Evolutionary conservation across 1,140 invertebrate species (phyloP), one percentile per base, ranked within the genome.

Genomic region (Charaxes varanes): DNA sequence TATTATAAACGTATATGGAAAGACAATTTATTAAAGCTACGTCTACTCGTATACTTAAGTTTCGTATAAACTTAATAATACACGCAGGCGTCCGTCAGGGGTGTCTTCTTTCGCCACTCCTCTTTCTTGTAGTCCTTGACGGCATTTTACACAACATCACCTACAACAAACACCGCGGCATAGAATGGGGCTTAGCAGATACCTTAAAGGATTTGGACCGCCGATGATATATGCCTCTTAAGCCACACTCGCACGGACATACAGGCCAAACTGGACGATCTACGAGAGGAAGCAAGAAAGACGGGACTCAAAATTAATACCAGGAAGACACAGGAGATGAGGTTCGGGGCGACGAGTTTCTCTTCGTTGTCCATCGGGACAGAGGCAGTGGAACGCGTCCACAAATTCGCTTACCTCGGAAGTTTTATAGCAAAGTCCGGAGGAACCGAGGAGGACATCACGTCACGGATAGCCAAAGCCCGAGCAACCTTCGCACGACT

Each of bases 201-300:
- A 12, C 10, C 10, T 7, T 33, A n/a, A 30, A 42, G n/a, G 40
- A 49, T 16, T 8, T 41, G 17, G 30, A 50, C 18, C 18, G 36
- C 33, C 17, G 42, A 52, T 16, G 42, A 46, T 30, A 7, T 50
- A 4, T 52, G 42, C 13, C 14, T 52, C 11, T 17, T 46, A 4
- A 46, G 37, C 23, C 34, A 45, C 14, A 45, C 21, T 10, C 42
- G 15, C 11, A 14, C 14, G 6, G 27, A 52, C 24, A 44, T 51
- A 41, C 48, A 51, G 17, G 11, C 28, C 12, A 52, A 52, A 28
- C 14, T 53, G 12, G 31, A 43, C n/a, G n/a, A n/a, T n/a, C n/a
- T n/a, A n/a, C n/a, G 22, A 27, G 11, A n/a, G n/a, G n/a, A n/a
- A n/a, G n/a, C n/a, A n/a, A n/a, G n/a, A n/a, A n/a, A n/a, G n/a